A percentile compares a stretch with the other conserved stretches of the same genome.
phyloP scores from a whole-genome alignment of 1,140 invertebrate genomes.

The Pissodes strobi region DNA sequence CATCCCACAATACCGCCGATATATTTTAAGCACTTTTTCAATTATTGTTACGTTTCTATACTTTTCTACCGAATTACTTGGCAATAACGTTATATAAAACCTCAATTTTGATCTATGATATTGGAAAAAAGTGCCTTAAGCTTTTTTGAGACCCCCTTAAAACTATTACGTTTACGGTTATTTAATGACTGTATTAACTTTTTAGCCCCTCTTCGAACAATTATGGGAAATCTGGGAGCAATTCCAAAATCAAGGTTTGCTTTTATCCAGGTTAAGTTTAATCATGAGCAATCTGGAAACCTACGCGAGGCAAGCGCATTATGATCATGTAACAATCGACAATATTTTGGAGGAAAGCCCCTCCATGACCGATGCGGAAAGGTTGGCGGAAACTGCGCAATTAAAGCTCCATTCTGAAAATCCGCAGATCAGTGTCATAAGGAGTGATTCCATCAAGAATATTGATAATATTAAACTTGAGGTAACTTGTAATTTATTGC shows the following conservation, averaged over 20 bases:
- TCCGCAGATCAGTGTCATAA: slow-evolving; percentile 53
- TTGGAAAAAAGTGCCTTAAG: no score
- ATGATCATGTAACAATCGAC: slow-evolving; percentile 23
- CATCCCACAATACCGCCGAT: no score
- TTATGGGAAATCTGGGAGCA: slow-evolving; percentile 65
- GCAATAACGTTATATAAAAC: no score
- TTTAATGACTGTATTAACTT: no score
- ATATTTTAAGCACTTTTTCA: not conserved
- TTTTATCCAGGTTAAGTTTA: slow-evolving; percentile 64
- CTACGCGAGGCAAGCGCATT: slow-evolving; percentile 58
- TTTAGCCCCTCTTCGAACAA: slow-evolving; percentile 67
- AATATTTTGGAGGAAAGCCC: slow-evolving; percentile 14
- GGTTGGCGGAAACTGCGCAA: slow-evolving; percentile 50
- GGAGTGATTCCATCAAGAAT: slow-evolving; percentile 53
- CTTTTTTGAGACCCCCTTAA: no score
- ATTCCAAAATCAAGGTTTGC: slow-evolving; percentile 65
- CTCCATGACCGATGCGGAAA: slow-evolving; percentile 57
- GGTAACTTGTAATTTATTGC: no score
- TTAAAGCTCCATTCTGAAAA: slow-evolving; percentile 15
- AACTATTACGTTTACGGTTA: no score
- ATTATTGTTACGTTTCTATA: not conserved
- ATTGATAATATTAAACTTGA: slow-evolving; percentile 58
- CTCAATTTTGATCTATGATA: no score
- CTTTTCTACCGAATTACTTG: not conserved
- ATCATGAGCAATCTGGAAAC: slow-evolving; percentile 59